Evolutionary conservation across 2,113 vertebrate genomes (phyloP), one percentile per base, ranked within the genome.

Genomic region (Dicrurus megarhynchus): DNA sequence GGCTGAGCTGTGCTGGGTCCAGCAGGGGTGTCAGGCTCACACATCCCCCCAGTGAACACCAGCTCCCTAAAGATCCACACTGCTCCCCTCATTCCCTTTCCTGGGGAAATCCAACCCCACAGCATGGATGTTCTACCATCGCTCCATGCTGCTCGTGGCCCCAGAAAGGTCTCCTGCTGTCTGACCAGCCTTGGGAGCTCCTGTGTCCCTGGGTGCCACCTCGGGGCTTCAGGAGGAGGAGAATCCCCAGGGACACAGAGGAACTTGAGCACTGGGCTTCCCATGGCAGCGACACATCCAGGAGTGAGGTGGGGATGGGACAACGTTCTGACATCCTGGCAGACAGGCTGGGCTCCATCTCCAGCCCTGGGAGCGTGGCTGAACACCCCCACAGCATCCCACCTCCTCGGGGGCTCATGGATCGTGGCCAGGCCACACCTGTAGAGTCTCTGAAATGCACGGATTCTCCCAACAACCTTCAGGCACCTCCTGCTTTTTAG

Each of bases 161-260:
- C 27, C 53, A 55, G 60, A 42, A 67, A 10, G 1, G 19, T 17
- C 52, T 35, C 90, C 65, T 47, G 42, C 37, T 39, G 35, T 5
- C 63, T 44, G 42, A 41, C 7, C 60, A n/a, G n/a, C n/a, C 63
- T 13, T 2, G 47, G 15, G 2, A 47, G 53, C 18, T 41, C 22
- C 20, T 7, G 10, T 1, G 0, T 8, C 22, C 39, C 41, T 39
- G 52, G 2, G 10, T 4, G 19, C 21, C 35, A 13, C 32, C 50
- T 8, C 8, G 8, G 71, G 30, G n/a, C 17, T 52, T 17, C 22
- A 28, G 24, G 22, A 13, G 56, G 37, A 50, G 68, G 11, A 53
- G 46, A 49, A 70, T 22, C 23, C 44, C 44, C 3, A 0, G 32
- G 61, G 37, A 59, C 3, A 4, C 46, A 50, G 63, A 61, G 49